These are phyloP conservation scores for Melanocharis versteri DNA, from an alignment of 2,113 vertebrate species.

Conservation along the genomic window DNA sequence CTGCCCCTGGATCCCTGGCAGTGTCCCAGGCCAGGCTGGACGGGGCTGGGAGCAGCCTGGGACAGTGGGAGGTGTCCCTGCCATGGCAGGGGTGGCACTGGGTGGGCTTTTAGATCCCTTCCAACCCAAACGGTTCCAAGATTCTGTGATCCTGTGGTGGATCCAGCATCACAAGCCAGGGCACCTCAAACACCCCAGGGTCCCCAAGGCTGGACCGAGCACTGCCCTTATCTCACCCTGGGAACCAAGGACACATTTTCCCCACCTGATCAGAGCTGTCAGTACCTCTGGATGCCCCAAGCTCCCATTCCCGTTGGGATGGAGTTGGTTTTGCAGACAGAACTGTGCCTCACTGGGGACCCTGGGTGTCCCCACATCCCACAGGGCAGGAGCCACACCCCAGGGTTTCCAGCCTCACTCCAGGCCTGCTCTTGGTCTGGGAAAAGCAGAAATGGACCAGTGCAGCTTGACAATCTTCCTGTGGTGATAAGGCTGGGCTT, in stretches of 20 bases:
- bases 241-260: neutral
- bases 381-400: neutral
- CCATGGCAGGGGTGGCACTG: neutral
- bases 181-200: neutral
- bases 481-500: neutral
- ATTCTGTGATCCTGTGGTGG: neutral
- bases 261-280: neutral
- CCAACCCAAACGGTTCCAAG: neutral
- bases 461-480: neutral
- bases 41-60: neutral
- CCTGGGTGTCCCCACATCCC: neutral
- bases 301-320: neutral
- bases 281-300: too few species aligned
- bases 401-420: neutral
- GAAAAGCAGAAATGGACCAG: neutral
- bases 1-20: neutral
- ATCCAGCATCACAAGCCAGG: neutral
- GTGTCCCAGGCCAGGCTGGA: neutral
- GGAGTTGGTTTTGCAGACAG: neutral
- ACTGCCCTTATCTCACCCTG: neutral
- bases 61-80: neutral
- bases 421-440: neutral
- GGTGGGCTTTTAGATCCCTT: rapidly evolving
- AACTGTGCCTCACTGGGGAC: neutral
- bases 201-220: neutral